A percentile compares a stretch with the other conserved stretches of the same genome.
phyloP scores from a whole-genome alignment of 2,888 invertebrate genomes.

The Molanna angustata region DNA sequence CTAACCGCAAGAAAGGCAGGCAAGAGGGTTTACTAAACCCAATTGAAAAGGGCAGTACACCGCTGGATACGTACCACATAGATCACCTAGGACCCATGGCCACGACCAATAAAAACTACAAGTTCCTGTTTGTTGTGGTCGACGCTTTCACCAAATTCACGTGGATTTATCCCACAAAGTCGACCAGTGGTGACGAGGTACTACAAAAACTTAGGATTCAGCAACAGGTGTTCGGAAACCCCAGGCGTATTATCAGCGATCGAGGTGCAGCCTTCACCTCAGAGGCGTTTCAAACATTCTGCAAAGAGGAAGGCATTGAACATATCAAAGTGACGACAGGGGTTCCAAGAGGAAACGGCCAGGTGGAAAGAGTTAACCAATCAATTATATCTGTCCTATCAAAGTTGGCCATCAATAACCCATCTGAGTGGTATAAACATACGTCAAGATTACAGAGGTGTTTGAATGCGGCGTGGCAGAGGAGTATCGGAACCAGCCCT shows the following conservation, averaged over 20 bases:
- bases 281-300: constrained; percentile 38
- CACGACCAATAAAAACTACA: constrained; percentile 38
- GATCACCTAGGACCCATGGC: constrained; percentile 40
- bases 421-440: constrained; percentile 36
- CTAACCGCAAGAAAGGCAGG: constrained; percentile 35
- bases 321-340: constrained; percentile 36
- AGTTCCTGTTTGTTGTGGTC: constrained; percentile 39
- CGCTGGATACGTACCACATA: constrained; percentile 37
- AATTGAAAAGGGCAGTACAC: constrained; percentile 37
- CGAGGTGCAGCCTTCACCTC: constrained; percentile 40
- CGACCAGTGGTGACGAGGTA: constrained; percentile 36
- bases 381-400: constrained; percentile 37
- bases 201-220: constrained; percentile 36
- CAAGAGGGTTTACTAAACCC: constrained; percentile 37
- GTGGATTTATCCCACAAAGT: constrained; percentile 39
- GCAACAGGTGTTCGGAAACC: constrained; percentile 39
- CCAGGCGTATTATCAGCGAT: constrained; percentile 38
- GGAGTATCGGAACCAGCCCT: constrained; percentile 35
- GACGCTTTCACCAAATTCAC: constrained; percentile 41
- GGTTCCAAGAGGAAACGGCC: constrained; percentile 39
- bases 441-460: constrained; percentile 34
- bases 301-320: constrained; percentile 37
- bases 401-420: constrained; percentile 38
- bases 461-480: constrained; percentile 35
- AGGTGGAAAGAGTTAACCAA: constrained; percentile 38